phyloP scores from a whole-genome alignment of 2,888 invertebrate genomes.

The Microdon myrmicae region DNA sequence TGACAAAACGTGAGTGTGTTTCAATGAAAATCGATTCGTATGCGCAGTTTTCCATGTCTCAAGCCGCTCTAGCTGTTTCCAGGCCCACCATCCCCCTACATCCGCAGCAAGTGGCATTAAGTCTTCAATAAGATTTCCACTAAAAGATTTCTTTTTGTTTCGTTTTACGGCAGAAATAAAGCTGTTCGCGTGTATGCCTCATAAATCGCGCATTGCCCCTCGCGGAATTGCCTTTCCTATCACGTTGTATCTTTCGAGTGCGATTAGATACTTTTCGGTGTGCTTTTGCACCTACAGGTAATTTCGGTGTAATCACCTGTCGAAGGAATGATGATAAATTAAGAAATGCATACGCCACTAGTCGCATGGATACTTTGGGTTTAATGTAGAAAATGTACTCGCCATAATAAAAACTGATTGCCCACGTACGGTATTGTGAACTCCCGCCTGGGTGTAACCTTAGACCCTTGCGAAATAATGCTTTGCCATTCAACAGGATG shows the following conservation, averaged over 20 bases:
- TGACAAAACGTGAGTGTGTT: too few species aligned
- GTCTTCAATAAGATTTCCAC: too few species aligned
- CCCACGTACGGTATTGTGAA: too few species aligned
- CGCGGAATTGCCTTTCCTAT: conserved; percentile 11
- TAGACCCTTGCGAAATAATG: too few species aligned
- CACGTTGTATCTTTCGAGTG: conserved; percentile 2
- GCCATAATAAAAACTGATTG: conserved; percentile 20
- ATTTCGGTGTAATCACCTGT: conserved; percentile 41
- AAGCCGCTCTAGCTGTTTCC: conserved; percentile 41
- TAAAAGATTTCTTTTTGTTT: conserved; percentile 9
- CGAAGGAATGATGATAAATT: conserved; percentile 8
- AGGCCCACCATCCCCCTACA: too few species aligned
- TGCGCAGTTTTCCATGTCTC: conserved; percentile 52
- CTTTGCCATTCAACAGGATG: conserved; percentile 28
- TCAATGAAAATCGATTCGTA: conserved; percentile 46
- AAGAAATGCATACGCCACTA: background rate
- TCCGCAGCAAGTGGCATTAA: too few species aligned
- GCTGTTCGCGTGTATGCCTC: conserved; percentile 32
- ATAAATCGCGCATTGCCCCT: conserved; percentile 42
- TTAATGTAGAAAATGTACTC: background rate
- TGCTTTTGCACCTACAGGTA: conserved; percentile 24
- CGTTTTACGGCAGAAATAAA: conserved; percentile 16
- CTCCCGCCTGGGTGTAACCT: too few species aligned
- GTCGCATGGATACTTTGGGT: conserved; percentile 27
- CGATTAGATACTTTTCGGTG: too few species aligned